Evolutionary conservation across 2,797 vertebrate genomes (phyloP).

Genomic region (Antrozous pallidus): DNA sequence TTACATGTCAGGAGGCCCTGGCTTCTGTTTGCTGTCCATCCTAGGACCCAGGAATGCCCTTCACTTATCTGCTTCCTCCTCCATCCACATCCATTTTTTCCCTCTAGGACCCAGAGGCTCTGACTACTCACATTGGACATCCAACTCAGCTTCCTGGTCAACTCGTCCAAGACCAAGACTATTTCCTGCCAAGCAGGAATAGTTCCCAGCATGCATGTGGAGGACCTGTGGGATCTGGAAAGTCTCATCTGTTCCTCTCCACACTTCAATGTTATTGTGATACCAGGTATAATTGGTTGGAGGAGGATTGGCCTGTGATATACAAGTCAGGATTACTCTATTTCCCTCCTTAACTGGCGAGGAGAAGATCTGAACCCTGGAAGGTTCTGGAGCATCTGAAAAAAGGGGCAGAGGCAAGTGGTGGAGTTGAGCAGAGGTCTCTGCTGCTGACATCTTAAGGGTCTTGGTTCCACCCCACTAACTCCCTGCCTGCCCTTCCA

Average conservation of each 20-base stretch:
- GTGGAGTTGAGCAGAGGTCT: not conserved
- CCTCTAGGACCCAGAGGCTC: not conserved
- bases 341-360: not conserved
- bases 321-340: conserved; percentile 40
- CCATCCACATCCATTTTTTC: not conserved
- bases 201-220: conserved; percentile 31
- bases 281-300: conserved; percentile 67
- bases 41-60: not conserved
- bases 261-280: not conserved
- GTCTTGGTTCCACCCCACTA: not conserved
- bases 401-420: not conserved
- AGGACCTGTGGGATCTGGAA: not conserved
- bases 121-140: conserved; percentile 71
- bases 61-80: not conserved
- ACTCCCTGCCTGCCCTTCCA: not conserved
- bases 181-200: conserved; percentile 70
- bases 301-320: conserved; percentile 51
- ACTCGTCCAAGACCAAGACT: not conserved
- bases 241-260: not conserved
- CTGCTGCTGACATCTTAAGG: not conserved
- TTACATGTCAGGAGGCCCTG: not conserved
- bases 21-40: not conserved
- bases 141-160: not conserved
- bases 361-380: not conserved
- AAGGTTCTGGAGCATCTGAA: conserved; percentile 52